Percentiles rank a stretch among this genome's conserved stretches.
Evolutionary conservation across 2,888 invertebrate species (phyloP).

Genomic region (Folsomia manolachei): DNA sequence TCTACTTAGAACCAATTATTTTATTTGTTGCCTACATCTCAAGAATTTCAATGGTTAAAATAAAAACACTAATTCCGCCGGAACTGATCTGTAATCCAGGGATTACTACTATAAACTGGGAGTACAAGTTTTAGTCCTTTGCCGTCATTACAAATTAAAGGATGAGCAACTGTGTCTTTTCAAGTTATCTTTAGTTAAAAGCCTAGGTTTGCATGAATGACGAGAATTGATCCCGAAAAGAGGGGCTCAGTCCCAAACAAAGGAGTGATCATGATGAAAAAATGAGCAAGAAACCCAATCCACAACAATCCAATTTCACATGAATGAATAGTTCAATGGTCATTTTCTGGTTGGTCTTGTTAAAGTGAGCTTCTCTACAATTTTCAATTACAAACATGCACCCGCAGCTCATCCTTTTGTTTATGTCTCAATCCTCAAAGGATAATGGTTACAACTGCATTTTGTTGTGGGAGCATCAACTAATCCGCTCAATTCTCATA

Average conservation of each 20-base stretch:
- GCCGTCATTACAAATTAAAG: too few species aligned
- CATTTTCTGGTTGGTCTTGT: not conserved
- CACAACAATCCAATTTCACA: not conserved
- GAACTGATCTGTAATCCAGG: too few species aligned
- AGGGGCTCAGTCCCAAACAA: not conserved
- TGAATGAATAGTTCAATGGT: not conserved
- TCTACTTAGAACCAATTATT: too few species aligned
- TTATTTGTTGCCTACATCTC: too few species aligned
- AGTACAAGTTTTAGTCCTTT: too few species aligned
- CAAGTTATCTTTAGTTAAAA: too few species aligned
- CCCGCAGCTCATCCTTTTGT: not conserved
- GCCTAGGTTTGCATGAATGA: not conserved
- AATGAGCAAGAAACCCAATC: not conserved
- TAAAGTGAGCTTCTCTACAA: not conserved
- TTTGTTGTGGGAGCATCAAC: constrained; percentile 4
- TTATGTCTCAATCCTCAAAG: not conserved
- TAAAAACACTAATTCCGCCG: too few species aligned
- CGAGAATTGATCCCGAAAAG: not conserved
- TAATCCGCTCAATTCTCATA: constrained; percentile 19
- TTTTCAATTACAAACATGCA: not conserved
- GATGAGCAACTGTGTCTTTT: too few species aligned
- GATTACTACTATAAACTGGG: too few species aligned
- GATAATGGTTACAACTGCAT: not conserved
- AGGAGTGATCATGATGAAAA: not conserved
- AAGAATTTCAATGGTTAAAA: too few species aligned